phyloP scores from a whole-genome alignment of 2,888 invertebrate genomes.

The Acanthosepion esculentum region DNA sequence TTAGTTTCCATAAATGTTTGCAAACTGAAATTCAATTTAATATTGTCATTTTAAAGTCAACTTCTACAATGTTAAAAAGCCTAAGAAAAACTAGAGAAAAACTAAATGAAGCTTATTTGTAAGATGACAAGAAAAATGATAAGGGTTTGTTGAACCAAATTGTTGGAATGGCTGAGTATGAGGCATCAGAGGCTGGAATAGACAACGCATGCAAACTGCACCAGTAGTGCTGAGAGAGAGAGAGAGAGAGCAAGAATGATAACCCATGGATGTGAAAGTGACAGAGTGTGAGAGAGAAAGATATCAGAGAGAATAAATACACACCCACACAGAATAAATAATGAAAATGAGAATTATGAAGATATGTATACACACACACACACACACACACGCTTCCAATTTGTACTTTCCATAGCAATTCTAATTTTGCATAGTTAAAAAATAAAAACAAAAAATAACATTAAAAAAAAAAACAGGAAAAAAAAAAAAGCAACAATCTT shows the following conservation, averaged over 20 bases:
- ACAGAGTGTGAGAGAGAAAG: not conserved
- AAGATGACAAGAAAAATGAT: not conserved
- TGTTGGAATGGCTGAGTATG: not conserved
- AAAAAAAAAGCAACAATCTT: not conserved
- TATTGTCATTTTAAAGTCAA: not conserved
- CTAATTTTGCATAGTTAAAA: conserved; percentile 46
- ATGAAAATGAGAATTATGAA: conserved; percentile 40
- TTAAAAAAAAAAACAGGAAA: not conserved
- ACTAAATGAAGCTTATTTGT: not conserved
- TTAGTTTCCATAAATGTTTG: not conserved
- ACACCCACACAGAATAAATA: conserved; percentile 40
- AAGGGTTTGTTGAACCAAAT: not conserved
- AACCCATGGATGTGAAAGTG: not conserved
- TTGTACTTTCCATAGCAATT: conserved; percentile 21
- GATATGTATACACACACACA: not conserved
- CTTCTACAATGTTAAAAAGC: not conserved
- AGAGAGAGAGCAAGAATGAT: not conserved
- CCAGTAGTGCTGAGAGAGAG: conserved; percentile 7
- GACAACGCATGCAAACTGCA: conserved; percentile 12
- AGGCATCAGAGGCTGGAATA: not conserved
- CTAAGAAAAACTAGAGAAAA: not conserved
- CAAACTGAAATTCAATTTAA: too few species aligned
- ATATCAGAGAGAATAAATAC: not conserved
- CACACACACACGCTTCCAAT: not conserved
- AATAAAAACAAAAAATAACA: not conserved